Evolutionary conservation across 2,888 invertebrate genomes (phyloP), one percentile per base, ranked within the genome.

Genomic region (Amitus sp.): DNA sequence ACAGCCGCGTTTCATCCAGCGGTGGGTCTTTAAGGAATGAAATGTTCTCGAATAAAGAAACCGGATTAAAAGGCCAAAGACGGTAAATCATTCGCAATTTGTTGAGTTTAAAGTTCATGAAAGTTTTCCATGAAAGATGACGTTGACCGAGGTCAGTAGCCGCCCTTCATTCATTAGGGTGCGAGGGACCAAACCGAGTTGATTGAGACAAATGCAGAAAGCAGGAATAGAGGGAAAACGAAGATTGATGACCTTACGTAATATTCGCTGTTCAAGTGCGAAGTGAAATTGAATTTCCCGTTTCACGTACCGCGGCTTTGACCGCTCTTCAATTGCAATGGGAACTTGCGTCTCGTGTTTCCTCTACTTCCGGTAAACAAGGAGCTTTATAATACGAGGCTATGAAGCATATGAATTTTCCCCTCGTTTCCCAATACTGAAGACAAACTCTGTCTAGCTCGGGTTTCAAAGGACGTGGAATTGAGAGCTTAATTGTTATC

Each of bases 251-350:
- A 18, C 39, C 55, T 61, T 50, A 51, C 51, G 48, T 55, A 61
- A 55, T 43, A 34, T 47, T 23, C 55, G 37, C 28, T 53, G 61
- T 47, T 53, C 53, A 59, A 62, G 58, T 45, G 55, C 47, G 58
- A 54, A 47, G 47, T 55, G 43, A 51, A 65, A 61, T 65, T 61
- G 52, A 65, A 61, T 65, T 58, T 65, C 61, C 65, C 54, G 65
- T 65, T 57, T 57, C 37, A 39, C 43, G 18, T 51, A 34, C 39
- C 15, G 52, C 46, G 62, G 46, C 65, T 65, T 56, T 62, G 62
- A 58, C 59, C 62, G 58, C 52, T 57, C 59, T 62, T 62, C 62
- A 59, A 53, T 59, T 59, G 45, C 59, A 50, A 53, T 62, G 45
- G 43, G 55, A 61, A 65, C 53, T 61, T 43, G 50, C 19, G 56